Evolutionary conservation across 1,140 invertebrate genomes (phyloP).

Genomic region (Wasmannia auropunctata): DNA sequence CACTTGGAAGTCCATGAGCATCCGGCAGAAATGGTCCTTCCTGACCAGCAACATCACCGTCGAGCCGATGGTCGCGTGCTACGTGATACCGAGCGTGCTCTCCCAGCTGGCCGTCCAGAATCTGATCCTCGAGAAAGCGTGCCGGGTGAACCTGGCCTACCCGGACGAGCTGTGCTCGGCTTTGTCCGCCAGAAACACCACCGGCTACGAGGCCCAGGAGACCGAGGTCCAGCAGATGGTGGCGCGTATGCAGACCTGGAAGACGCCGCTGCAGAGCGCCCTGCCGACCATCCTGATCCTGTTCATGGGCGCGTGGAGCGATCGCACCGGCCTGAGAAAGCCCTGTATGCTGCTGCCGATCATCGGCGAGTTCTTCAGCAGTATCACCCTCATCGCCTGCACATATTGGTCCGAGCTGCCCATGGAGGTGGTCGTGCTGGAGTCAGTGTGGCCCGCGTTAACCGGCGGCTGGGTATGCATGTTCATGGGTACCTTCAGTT

Average conservation of each 20-base stretch:
- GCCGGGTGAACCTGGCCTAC: constrained; percentile 91
- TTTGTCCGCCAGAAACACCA: constrained; percentile 89
- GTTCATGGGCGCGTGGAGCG: constrained; percentile 92
- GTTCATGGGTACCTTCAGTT: constrained; percentile 96
- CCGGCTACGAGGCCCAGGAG: constrained; percentile 90
- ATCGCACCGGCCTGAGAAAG: constrained; percentile 91
- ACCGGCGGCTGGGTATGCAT: constrained; percentile 95
- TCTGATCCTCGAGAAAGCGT: constrained; percentile 93
- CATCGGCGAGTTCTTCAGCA: constrained; percentile 91
- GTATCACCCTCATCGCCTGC: constrained; percentile 91
- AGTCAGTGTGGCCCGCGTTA: constrained; percentile 91
- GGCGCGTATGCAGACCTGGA: constrained; percentile 92
- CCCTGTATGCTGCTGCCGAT: constrained; percentile 94
- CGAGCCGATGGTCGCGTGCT: constrained; percentile 92
- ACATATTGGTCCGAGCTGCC: constrained; percentile 92
- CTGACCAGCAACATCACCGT: constrained; percentile 89
- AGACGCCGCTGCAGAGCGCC: constrained; percentile 91
- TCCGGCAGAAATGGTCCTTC: constrained; percentile 79
- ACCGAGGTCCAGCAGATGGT: constrained; percentile 91
- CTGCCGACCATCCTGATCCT: constrained; percentile 91
- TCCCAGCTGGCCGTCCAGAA: constrained; percentile 92
- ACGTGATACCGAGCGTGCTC: constrained; percentile 92
- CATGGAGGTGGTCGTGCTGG: constrained; percentile 91
- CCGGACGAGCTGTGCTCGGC: constrained; percentile 90
- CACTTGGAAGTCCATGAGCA: constrained; percentile 76